A percentile compares a stretch with the other conserved stretches of the same genome.
Conservation (phyloP, 2,888 invertebrate species). For the Branchipolynoe longqiensis region DNA sequence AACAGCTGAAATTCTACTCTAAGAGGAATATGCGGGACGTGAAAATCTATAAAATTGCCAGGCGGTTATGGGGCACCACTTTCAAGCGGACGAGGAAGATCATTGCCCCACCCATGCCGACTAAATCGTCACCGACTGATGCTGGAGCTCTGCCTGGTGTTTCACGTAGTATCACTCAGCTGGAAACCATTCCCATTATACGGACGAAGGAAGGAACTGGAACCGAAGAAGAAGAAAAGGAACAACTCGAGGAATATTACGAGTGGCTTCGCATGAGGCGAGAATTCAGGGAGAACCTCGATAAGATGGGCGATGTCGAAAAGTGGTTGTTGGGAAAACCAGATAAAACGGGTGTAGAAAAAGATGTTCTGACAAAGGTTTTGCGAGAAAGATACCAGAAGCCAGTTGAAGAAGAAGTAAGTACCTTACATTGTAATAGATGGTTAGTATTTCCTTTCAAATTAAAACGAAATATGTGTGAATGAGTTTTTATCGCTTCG, state of each 20-base stretch:
- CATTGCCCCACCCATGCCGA: slow-evolving; percentile 75
- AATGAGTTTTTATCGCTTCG: too few species aligned
- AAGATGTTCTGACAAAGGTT: slow-evolving; percentile 72
- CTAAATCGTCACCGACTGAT: not conserved
- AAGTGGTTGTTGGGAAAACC: slow-evolving; percentile 76
- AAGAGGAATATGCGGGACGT: slow-evolving; percentile 75
- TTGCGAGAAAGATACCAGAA: slow-evolving; percentile 66
- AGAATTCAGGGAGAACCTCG: slow-evolving; percentile 74
- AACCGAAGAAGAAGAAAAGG: slow-evolving; percentile 51
- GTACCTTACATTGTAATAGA: too few species aligned
- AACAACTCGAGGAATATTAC: slow-evolving; percentile 71
- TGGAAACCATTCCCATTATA: too few species aligned
- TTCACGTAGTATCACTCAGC: too few species aligned
- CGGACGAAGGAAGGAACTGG: slow-evolving; percentile 13
- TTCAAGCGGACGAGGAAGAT: slow-evolving; percentile 75
- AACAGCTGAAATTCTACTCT: slow-evolving; percentile 75
- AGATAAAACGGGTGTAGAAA: slow-evolving; percentile 77
- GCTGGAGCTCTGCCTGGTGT: too few species aligned
- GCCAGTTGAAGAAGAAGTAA: too few species aligned
- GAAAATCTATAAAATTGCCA: slow-evolving; percentile 78
- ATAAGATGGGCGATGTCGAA: slow-evolving; percentile 76
- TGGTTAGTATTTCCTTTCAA: too few species aligned
- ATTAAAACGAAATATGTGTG: too few species aligned
- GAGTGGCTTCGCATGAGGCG: slow-evolving; percentile 76
- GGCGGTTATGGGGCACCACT: slow-evolving; percentile 79